phyloP scores from a whole-genome alignment of 2,797 vertebrate genomes.

The Manis pentadactyla region DNA sequence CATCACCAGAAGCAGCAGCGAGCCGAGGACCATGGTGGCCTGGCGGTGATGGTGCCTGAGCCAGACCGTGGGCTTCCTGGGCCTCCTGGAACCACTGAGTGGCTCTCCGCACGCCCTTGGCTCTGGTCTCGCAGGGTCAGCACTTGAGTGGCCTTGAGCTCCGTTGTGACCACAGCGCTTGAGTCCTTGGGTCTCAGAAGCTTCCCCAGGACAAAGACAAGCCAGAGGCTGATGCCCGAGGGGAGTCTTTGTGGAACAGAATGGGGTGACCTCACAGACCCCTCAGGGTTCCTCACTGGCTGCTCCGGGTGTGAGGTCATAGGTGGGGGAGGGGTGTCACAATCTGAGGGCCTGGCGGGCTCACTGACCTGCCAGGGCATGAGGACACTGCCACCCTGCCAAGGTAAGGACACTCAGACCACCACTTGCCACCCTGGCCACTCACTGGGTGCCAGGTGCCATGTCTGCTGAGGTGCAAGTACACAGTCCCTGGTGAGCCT shows the following conservation, averaged over 20 bases:
- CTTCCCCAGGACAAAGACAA: neutral
- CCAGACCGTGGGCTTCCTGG: constrained; percentile 39
- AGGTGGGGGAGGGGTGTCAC: neutral
- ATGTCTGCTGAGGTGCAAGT: rapidly evolving
- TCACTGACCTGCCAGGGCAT: rapidly evolving
- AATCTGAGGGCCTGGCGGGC: neutral
- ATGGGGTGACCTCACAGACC: constrained; percentile 75
- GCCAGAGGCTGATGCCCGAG: rapidly evolving
- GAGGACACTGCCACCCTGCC: neutral
- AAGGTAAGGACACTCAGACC: neutral
- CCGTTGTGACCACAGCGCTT: rapidly evolving
- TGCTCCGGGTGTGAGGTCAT: neutral
- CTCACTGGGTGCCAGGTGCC: rapidly evolving
- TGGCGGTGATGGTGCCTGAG: neutral
- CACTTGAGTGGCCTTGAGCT: neutral
- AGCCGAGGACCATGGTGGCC: constrained; percentile 70
- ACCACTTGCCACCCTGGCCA: rapidly evolving
- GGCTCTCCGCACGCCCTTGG: rapidly evolving
- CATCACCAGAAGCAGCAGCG: constrained; percentile 61
- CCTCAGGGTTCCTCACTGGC: constrained; percentile 51
- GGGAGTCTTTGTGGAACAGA: neutral
- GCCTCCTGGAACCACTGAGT: neutral
- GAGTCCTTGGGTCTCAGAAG: neutral
- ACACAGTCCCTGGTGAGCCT: rapidly evolving
- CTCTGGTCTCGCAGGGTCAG: too few species aligned